Conservation (phyloP, 37 sponge, comb jelly and placozoan genomes). For the Theonella swinhoei region DNA sequence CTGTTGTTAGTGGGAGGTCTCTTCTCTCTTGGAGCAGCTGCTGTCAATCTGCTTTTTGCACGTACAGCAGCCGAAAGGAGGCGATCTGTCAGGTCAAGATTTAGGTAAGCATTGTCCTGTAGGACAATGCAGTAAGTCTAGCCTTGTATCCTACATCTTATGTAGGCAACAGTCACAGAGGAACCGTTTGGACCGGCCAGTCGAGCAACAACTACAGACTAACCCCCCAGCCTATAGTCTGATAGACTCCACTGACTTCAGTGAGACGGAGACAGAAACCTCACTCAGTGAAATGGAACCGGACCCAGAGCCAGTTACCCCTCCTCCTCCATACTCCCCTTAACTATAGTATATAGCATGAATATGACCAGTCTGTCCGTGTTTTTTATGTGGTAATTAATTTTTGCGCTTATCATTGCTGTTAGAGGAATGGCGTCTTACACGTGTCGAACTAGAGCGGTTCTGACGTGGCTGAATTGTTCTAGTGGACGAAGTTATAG, state of each 20-base stretch:
- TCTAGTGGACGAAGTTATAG: not conserved
- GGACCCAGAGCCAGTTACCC: not conserved
- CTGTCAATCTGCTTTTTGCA: slow-evolving; percentile 71
- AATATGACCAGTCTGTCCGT: too few relatives aligned
- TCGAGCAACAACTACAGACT: not conserved
- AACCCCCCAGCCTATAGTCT: slow-evolving; percentile 32
- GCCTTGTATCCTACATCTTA: not conserved
- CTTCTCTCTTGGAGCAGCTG: slow-evolving; percentile 57
- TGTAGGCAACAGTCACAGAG: not conserved
- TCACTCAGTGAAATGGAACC: slow-evolving; percentile 37
- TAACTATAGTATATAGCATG: too few relatives aligned
- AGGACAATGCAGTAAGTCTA: not conserved
- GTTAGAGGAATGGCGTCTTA: too few relatives aligned
- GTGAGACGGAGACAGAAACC: slow-evolving; percentile 28
- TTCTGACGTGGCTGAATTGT: too few relatives aligned
- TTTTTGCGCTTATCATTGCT: too few relatives aligned
- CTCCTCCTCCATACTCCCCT: slow-evolving; percentile 65
- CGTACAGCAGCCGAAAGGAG: slow-evolving; percentile 77
- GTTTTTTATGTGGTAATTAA: too few relatives aligned
- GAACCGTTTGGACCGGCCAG: not conserved
- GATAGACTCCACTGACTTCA: slow-evolving; percentile 23
- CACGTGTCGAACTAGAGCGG: too few relatives aligned
- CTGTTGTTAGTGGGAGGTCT: slow-evolving; percentile 60
- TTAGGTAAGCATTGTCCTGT: slow-evolving; percentile 22
- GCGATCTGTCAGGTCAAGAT: slow-evolving; percentile 34